Evolutionary conservation across 2,888 invertebrate genomes (phyloP), one percentile per base, ranked within the genome.

Genomic region (Troglohyphantes excavatus): DNA sequence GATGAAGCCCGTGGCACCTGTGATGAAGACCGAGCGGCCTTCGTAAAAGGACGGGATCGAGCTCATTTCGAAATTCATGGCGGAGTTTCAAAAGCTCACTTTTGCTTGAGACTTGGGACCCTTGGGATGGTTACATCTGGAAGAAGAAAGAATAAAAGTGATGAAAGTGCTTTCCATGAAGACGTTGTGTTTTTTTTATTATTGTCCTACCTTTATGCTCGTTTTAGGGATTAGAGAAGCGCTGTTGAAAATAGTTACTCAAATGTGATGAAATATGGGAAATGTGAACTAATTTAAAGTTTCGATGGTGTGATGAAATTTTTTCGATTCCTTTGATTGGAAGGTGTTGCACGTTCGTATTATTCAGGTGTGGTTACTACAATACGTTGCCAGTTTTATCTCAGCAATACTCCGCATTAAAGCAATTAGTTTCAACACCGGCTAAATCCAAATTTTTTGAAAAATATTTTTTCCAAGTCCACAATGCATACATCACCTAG

Each of bases 1-100:
- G 21, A 99, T 95, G 93, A 99, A 99, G 3, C 99, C 99, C 2
- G 97, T 98, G 26, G 96, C 98, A 0, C 99, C 99, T 29, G 99
- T 99, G 79, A 99, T 95, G 92, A 99, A 97, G 68, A 99, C 95
- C 93, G 95, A 97, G 7, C 91, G 90, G 11, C 91, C 91, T n/a
- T 84, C 88, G 65, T 91, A 92, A 65, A 92, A 92, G 63, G 72
- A 90, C 6, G 89, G 89, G 39, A 92, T 83, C 11, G 90, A 59
- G 27, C 81, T 65, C 1, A 27, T 27, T 43, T 85, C 90, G 33
- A 68, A 78, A 85, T 87, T 68, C 85, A 85, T 85, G 11, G 68
- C 76, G 33, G 85, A 13, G 39, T 29, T 29, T 46, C 21, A 81
- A 53, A 29, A 46, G 19, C 46, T 19, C 59, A 72, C 21, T 11